Percentiles rank a stretch among this genome's conserved stretches.
phyloP scores from a whole-genome alignment of 2,113 vertebrate species.

The Pithys albifrons region DNA sequence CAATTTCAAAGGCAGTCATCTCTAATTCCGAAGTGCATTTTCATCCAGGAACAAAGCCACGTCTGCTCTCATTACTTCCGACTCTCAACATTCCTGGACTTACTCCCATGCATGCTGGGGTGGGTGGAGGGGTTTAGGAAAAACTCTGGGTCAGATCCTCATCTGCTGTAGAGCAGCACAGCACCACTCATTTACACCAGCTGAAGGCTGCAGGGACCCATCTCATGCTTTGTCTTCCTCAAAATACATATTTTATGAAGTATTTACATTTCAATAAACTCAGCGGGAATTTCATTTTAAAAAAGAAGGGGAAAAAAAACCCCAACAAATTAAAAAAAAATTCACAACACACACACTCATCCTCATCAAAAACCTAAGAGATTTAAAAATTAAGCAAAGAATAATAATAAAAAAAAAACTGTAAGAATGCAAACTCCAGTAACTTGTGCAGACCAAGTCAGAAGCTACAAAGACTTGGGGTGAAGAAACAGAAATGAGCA shows the following conservation, averaged over 20 bases:
- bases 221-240: conserved; percentile 60
- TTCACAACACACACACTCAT: neutral
- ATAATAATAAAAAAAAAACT: neutral
- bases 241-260: conserved; percentile 60
- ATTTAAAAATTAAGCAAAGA: conserved; percentile 1
- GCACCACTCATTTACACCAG: conserved; percentile 34
- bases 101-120: conserved; percentile 26
- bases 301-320: neutral
- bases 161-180: neutral
- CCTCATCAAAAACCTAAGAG: neutral
- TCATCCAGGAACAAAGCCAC: conserved; percentile 67
- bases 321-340: neutral
- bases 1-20: conserved; percentile 58
- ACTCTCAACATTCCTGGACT: conserved; percentile 58
- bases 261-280: conserved; percentile 71
- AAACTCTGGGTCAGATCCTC: conserved; percentile 50
- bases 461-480: neutral
- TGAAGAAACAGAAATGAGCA: neutral
- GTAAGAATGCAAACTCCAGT: neutral
- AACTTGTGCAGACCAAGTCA: neutral
- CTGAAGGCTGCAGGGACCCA: conserved; percentile 21
- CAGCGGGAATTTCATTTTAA: conserved; percentile 46
- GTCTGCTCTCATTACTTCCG: conserved; percentile 48
- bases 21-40: conserved; percentile 40
- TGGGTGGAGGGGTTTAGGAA: conserved; percentile 37